These are phyloP conservation scores for Hermodice carunculata DNA, from an alignment of 2,888 invertebrate species.

Conservation along the genomic window DNA sequence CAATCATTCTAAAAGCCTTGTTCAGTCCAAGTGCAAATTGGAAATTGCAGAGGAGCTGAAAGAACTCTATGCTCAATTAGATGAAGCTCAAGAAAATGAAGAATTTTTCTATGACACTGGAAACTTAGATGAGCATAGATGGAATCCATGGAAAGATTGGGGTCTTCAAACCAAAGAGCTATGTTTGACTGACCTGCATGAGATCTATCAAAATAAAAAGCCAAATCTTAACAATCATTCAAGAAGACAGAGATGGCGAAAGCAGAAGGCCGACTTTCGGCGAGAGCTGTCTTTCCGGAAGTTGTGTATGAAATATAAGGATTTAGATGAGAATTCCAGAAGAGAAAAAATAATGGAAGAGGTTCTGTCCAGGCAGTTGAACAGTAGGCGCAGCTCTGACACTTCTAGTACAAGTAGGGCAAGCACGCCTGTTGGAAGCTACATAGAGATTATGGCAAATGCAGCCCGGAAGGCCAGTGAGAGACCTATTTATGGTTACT, in stretches of 20 bases:
- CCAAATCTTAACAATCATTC: slow-evolving; percentile 13
- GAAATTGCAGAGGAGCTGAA: slow-evolving; percentile 81
- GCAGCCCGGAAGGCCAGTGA: slow-evolving; percentile 35
- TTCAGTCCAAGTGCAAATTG: slow-evolving; percentile 28
- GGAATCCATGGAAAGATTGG: slow-evolving; percentile 79
- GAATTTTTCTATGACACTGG: slow-evolving; percentile 86
- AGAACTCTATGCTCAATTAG: slow-evolving; percentile 81
- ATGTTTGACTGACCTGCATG: slow-evolving; percentile 85
- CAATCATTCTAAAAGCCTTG: slow-evolving; percentile 9
- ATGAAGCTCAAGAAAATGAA: slow-evolving; percentile 83
- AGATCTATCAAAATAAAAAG: slow-evolving; percentile 42
- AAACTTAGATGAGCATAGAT: slow-evolving; percentile 80
- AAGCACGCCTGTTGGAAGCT: slow-evolving; percentile 22
- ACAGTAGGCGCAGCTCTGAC: slow-evolving; percentile 20
- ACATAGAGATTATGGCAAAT: slow-evolving; percentile 42
- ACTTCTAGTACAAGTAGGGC: slow-evolving; percentile 21
- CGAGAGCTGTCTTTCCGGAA: slow-evolving; percentile 34
- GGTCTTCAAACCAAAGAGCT: slow-evolving; percentile 82
- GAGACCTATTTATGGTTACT: slow-evolving; percentile 54
- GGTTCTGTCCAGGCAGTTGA: neutral
- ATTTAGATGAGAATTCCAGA: slow-evolving; percentile 31
- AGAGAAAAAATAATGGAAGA: slow-evolving; percentile 23
- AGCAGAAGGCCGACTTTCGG: slow-evolving; percentile 21
- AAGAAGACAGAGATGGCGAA: slow-evolving; percentile 5
- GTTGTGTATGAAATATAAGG: slow-evolving; percentile 37